phyloP scores from a whole-genome alignment of 2,888 invertebrate species.

The Lapara coniferarum region DNA sequence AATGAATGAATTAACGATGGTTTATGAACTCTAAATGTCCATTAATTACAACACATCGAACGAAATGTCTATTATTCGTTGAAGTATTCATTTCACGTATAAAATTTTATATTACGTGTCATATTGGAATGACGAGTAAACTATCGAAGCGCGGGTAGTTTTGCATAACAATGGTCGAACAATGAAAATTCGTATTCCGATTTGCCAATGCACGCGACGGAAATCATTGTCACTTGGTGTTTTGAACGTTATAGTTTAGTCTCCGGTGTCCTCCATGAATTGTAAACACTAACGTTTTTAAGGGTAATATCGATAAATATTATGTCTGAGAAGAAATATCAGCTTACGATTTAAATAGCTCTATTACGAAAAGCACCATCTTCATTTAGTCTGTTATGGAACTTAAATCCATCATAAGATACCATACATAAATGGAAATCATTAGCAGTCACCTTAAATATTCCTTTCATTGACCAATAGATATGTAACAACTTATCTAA shows the following conservation, averaged over 20 bases:
- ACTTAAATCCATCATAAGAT: background rate
- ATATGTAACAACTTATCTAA: background rate
- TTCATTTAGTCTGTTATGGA: background rate
- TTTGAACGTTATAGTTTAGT: conserved; percentile 9
- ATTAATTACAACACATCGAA: background rate
- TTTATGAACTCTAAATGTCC: no score
- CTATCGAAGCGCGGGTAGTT: conserved; percentile 56
- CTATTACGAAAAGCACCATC: background rate
- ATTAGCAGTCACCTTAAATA: background rate
- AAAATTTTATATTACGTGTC: conserved; percentile 57
- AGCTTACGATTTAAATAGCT: no score
- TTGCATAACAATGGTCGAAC: conserved; percentile 66
- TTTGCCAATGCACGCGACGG: conserved; percentile 45
- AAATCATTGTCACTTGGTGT: conserved; percentile 43
- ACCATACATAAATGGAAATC: background rate
- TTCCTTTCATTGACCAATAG: background rate
- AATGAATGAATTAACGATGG: background rate
- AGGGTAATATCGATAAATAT: no score
- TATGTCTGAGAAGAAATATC: no score
- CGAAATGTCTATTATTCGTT: conserved; percentile 4
- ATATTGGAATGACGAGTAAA: conserved; percentile 59
- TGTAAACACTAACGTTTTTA: no score
- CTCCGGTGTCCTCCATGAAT: background rate
- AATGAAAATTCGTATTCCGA: conserved; percentile 51
- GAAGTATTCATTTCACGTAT: conserved; percentile 46